Conservation (phyloP, 2,113 vertebrate species). For the Dromiciops gliroides region DNA sequence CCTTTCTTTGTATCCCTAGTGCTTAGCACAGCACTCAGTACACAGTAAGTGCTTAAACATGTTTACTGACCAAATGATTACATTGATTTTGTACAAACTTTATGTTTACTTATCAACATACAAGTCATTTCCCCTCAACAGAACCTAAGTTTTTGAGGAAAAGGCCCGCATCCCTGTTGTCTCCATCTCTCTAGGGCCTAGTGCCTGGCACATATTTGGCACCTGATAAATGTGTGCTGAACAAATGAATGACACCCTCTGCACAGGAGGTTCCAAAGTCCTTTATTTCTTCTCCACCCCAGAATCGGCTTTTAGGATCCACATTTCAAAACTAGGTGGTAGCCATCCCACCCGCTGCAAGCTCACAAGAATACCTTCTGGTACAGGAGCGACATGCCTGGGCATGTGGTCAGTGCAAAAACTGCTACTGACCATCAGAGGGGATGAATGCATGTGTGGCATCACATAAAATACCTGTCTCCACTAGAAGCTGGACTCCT, state of each 20-base stretch:
- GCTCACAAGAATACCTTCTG: neutral
- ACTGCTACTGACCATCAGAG: neutral
- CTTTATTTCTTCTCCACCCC: neutral
- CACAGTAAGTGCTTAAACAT: neutral
- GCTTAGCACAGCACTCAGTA: neutral
- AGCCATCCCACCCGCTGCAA: neutral
- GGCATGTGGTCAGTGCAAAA: neutral
- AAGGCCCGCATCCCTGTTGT: too few species aligned
- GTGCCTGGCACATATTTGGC: neutral
- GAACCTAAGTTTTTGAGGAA: neutral
- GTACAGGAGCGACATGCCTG: neutral
- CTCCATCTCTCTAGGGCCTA: neutral
- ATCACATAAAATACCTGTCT: neutral
- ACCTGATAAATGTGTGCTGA: neutral
- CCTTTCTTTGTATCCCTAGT: too few species aligned
- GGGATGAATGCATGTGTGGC: neutral
- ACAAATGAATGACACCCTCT: neutral
- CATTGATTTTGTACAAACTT: neutral
- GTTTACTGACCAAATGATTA: neutral
- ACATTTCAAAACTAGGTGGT: too few species aligned
- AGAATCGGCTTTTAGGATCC: neutral
- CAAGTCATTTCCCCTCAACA: neutral
- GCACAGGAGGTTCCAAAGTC: neutral
- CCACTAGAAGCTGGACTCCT: neutral
- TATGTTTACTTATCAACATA: neutral